Evolutionary conservation across 37 sponge, comb jelly and placozoan genomes (phyloP), one percentile per base, ranked within the genome.

Genomic region (Mnemiopsis leidyi): DNA sequence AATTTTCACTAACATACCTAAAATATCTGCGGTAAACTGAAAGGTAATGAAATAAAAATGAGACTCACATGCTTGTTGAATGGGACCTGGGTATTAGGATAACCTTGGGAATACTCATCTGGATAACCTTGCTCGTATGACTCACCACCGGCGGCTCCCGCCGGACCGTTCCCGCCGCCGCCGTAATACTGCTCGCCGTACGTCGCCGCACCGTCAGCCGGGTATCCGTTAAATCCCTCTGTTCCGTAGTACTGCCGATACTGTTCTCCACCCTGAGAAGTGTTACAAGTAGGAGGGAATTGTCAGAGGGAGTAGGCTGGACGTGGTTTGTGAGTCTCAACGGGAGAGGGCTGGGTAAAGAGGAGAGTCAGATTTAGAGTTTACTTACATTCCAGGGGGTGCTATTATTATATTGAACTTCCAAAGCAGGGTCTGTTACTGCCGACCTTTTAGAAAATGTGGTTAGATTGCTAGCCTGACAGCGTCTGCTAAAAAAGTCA

Each of bases 361-460:
- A 13, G 61, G 13, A 13, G 61, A 48, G 9, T 48, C 61, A 48
- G 61, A 48, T 48, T 48, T 5, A 48, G 61, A 48, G 61, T 18
- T 18, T 77, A 77, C 79, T 77, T 77, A 77, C 79, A 34, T 77
- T 26, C 79, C 79, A 77, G 32, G 34, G 18, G 32, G 20, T 77
- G 33, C 79, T 77, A 77, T 32, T 77, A 77, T 32, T 77, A 77
- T 77, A 77, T 34, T 77, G 79, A 48, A 48, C 61, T 77, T 34
- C 79, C 79, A 31, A 34, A 32, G 79, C 79, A 16, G 79, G 20
- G 79, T 77, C 79, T 26, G 32, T 77, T 31, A 77, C 79, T 31
- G 79, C 79, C 20, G 79, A 77, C 79, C 79, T 77, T 77, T 77
- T 77, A 77, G 79, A 32, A 34, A 77, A 32, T 28, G 35, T 34